A percentile compares a stretch with the other conserved stretches of the same genome.
phyloP scores from a whole-genome alignment of 1,140 invertebrate genomes.

The Drosophila novamexicana region DNA sequence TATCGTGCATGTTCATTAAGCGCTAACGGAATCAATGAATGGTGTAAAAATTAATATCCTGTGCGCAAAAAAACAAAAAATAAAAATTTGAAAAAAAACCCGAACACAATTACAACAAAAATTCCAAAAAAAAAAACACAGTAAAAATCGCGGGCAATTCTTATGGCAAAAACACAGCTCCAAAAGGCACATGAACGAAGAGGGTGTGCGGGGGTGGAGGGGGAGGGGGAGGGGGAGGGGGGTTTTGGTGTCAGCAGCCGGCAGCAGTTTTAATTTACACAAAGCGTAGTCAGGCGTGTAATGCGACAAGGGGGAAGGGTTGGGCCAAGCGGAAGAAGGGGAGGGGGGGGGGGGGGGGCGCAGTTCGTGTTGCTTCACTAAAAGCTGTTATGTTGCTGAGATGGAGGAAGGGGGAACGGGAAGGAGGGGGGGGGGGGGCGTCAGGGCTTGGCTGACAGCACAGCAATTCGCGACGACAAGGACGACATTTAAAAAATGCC shows the following conservation, averaged over 20 bases:
- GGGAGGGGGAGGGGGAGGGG: background rate
- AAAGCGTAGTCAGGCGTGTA: slow-evolving; percentile 81
- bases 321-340: background rate
- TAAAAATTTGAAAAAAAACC: background rate
- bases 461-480: slow-evolving; percentile 31
- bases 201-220: background rate
- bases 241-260: slow-evolving; percentile 51
- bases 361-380: background rate
- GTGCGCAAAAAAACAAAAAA: slow-evolving; percentile 33
- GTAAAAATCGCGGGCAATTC: slow-evolving; percentile 30
- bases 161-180: slow-evolving; percentile 24
- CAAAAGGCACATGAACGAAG: background rate
- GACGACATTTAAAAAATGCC: slow-evolving; percentile 77
- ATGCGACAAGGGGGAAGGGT: slow-evolving; percentile 43
- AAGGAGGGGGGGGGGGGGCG: background rate
- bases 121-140: slow-evolving; percentile 13
- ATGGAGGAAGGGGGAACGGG: background rate
- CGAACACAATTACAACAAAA: background rate
- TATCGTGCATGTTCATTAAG: slow-evolving; percentile 67
- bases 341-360: background rate
- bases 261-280: slow-evolving; percentile 82
- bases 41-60: slow-evolving; percentile 84
- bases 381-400: background rate
- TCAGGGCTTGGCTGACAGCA: background rate
- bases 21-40: slow-evolving; percentile 82